A percentile compares a stretch with the other conserved stretches of the same genome.
Evolutionary conservation across 2,113 vertebrate species (phyloP).

Genomic region (Cyprinodon tularosa): DNA sequence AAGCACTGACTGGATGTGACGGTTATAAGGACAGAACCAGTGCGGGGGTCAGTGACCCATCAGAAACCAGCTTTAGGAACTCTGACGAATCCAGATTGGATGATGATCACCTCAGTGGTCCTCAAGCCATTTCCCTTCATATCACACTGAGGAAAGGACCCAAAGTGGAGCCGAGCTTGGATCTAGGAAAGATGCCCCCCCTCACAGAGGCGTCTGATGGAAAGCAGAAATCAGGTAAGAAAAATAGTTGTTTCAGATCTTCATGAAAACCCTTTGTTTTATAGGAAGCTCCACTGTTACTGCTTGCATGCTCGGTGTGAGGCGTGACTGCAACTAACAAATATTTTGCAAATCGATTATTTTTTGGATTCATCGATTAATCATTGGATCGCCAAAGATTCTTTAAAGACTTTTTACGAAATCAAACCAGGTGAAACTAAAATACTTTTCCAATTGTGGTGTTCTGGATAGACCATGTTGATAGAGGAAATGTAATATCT

Average conservation of each 20-base stretch:
- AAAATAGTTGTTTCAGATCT: background rate
- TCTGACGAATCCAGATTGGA: background rate
- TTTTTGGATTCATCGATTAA: too few relatives aligned
- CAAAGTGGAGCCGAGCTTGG: background rate
- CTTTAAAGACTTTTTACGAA: too few relatives aligned
- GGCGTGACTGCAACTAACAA: too few relatives aligned
- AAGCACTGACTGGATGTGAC: background rate
- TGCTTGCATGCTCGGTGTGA: too few relatives aligned
- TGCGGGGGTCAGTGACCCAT: accelerated
- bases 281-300: too few relatives aligned
- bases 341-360: too few relatives aligned
- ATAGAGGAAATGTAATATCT: too few relatives aligned
- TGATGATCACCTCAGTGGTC: conserved; percentile 55
- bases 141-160: conserved; percentile 37
- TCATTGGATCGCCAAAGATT: too few relatives aligned
- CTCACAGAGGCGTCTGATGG: background rate
- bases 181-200: background rate
- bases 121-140: conserved; percentile 73
- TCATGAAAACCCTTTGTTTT: too few relatives aligned
- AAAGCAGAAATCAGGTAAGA: conserved; percentile 34
- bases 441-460: too few relatives aligned
- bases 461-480: too few relatives aligned
- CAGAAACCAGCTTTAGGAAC: background rate
- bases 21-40: background rate
- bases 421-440: too few relatives aligned